Evolutionary conservation across 1,140 invertebrate species (phyloP), one percentile per base, ranked within the genome.

Genomic region (Bombus cullumanus): DNA sequence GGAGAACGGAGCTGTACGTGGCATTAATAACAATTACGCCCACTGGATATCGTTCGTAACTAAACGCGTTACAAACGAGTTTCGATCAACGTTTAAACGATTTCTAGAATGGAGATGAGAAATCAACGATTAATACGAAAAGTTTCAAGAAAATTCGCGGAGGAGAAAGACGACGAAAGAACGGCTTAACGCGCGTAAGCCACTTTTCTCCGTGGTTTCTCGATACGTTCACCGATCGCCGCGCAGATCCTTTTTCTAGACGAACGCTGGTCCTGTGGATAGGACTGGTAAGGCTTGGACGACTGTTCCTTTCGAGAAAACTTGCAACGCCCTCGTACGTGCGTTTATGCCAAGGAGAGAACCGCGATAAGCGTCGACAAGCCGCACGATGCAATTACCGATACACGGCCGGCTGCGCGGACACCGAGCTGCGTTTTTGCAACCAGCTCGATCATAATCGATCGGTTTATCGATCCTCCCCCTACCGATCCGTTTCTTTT

Each of bases 291-390:
- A 84, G 47, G 74, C 72, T 73, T 74, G 68, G 39, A 25, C 59
- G 66, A 79, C 69, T 80, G 43, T 80, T 85, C 84, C 86, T 79
- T 86, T 90, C 86, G 86, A 90, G 83, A 86, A 90, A 90, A 86
- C 72, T 72, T 69, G 86, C 82, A 89, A 90, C 81, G 89, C 86
- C 87, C 86, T 88, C 85, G 82, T 91, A 91, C 89, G 89, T 91
- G 87, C 87, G 78, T 64, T 83, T 89, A 90, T 85, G 82, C 85
- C 87, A 91, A 91, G 89, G 85, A 91, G 87, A 91, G 89, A 90
- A 83, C 83, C 66, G 39, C 85, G 90, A 91, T 91, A 91, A 91
- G 90, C 87, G 90, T 91, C 87, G 89, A 89, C 89, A 91, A 87
- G 86, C 84, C 72, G 75, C 75, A 71, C 89, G 87, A 91, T 90